A percentile compares a stretch with the other conserved stretches of the same genome.
phyloP scores from a whole-genome alignment of 2,797 vertebrate species.

The Danionella dracula region DNA sequence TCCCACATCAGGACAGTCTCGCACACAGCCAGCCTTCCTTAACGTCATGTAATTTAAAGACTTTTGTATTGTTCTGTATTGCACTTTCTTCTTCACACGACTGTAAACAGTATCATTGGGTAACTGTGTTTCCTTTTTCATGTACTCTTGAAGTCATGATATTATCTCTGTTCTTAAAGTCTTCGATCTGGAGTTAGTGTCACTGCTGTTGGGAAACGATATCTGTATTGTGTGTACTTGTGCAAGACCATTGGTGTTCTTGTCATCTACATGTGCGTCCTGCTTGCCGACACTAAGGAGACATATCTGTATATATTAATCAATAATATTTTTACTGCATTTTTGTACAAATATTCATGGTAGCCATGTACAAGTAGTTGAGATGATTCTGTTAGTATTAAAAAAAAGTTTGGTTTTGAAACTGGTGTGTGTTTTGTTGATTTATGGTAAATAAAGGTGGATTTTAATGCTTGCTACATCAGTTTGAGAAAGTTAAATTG shows the following conservation, averaged over 20 bases:
- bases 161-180: slow-evolving; percentile 42
- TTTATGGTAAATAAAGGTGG: not conserved
- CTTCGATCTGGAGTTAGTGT: slow-evolving; percentile 52
- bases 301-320: slow-evolving; percentile 72
- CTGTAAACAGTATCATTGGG: slow-evolving; percentile 24
- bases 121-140: slow-evolving; percentile 11
- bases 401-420: slow-evolving; percentile 60
- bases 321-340: slow-evolving; percentile 71
- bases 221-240: slow-evolving; percentile 55
- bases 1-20: slow-evolving; percentile 7
- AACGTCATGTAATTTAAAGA: slow-evolving; percentile 16
- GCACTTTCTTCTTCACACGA: slow-evolving; percentile 31
- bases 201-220: slow-evolving; percentile 55
- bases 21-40: slow-evolving; percentile 18
- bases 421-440: slow-evolving; percentile 11
- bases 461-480: no score
- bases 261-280: slow-evolving; percentile 55
- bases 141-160: slow-evolving; percentile 28
- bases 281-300: slow-evolving; percentile 62
- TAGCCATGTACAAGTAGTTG: slow-evolving; percentile 67
- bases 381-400: slow-evolving; percentile 61
- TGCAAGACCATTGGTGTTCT: slow-evolving; percentile 52
- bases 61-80: slow-evolving; percentile 32
- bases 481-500: no score
- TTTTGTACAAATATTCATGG: slow-evolving; percentile 74